Percentiles rank a stretch among this genome's conserved stretches.
phyloP scores from a whole-genome alignment of 2,888 invertebrate genomes.

The Chaetogeoica ovagalla region DNA sequence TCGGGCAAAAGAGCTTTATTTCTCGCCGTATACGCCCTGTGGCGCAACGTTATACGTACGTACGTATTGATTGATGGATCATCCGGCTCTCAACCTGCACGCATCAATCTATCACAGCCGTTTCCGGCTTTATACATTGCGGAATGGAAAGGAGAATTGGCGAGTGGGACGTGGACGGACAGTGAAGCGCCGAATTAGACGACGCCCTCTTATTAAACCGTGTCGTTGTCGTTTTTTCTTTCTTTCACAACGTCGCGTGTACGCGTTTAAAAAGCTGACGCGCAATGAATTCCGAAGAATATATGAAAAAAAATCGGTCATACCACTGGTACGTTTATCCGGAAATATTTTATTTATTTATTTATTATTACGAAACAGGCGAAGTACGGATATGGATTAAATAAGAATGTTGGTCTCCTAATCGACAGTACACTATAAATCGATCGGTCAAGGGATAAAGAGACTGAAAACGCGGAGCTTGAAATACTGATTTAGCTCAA shows the following conservation, averaged over 20 bases:
- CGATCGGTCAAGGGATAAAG: too few species aligned
- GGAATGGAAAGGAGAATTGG: too few species aligned
- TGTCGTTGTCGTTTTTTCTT: background rate
- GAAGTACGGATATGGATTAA: too few species aligned
- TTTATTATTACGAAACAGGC: too few species aligned
- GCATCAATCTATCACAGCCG: constrained; percentile 47
- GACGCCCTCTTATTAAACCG: constrained; percentile 40
- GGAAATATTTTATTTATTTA: too few species aligned
- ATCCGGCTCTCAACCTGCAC: constrained; percentile 13
- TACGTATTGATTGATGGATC: constrained; percentile 47
- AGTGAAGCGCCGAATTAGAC: constrained; percentile 10
- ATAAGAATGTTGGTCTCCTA: too few species aligned
- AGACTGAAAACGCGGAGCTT: too few species aligned
- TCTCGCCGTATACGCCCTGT: constrained; percentile 10
- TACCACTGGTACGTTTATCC: background rate
- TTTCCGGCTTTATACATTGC: constrained; percentile 30
- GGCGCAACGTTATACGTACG: background rate
- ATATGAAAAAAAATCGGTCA: background rate
- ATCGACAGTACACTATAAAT: too few species aligned
- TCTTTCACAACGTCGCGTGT: background rate
- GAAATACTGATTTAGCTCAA: too few species aligned
- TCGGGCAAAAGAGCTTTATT: constrained; percentile 21
- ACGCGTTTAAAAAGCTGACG: background rate
- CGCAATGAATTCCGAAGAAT: background rate
- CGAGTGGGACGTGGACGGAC: background rate